Percentiles rank a stretch among this genome's conserved stretches.
phyloP scores from a whole-genome alignment of 2,888 invertebrate genomes.

The Trypoxylon attenuatum region DNA sequence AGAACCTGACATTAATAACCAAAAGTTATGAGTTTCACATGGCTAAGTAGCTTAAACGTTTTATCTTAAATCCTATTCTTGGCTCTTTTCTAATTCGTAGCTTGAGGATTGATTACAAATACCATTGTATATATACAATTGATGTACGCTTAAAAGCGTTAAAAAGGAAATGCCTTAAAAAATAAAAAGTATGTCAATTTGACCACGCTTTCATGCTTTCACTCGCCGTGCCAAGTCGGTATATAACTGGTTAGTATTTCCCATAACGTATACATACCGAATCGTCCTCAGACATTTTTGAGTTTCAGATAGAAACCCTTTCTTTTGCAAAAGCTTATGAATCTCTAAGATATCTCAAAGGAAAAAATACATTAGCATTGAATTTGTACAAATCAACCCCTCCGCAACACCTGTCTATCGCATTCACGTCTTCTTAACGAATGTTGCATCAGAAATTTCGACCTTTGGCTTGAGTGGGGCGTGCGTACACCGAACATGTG shows the following conservation, averaged over 20 bases:
- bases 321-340: constrained; percentile 6
- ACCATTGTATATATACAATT: too few relatives aligned
- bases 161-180: too few relatives aligned
- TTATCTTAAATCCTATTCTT: too few relatives aligned
- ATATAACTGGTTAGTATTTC: too few relatives aligned
- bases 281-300: constrained; percentile 77
- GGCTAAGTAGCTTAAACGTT: constrained; percentile 52
- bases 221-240: too few relatives aligned
- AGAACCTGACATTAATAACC: not conserved
- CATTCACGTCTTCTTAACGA: constrained; percentile 39
- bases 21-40: constrained; percentile 39
- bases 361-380: constrained; percentile 13
- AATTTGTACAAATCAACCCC: constrained; percentile 1
- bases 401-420: constrained; percentile 22
- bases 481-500: too few relatives aligned
- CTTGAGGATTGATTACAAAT: too few relatives aligned
- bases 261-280: constrained; percentile 75
- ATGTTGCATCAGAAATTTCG: constrained; percentile 51
- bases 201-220: constrained; percentile 33
- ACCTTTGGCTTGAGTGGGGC: constrained; percentile 24
- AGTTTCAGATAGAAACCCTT: constrained; percentile 6
- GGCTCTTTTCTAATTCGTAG: too few relatives aligned
- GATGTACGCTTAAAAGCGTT: too few relatives aligned
- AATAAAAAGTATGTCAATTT: constrained; percentile 32
- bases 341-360: constrained; percentile 14